These are phyloP conservation scores for Pristionchus arcanus DNA, from an alignment of 2,888 invertebrate species.

Conservation along the genomic window DNA sequence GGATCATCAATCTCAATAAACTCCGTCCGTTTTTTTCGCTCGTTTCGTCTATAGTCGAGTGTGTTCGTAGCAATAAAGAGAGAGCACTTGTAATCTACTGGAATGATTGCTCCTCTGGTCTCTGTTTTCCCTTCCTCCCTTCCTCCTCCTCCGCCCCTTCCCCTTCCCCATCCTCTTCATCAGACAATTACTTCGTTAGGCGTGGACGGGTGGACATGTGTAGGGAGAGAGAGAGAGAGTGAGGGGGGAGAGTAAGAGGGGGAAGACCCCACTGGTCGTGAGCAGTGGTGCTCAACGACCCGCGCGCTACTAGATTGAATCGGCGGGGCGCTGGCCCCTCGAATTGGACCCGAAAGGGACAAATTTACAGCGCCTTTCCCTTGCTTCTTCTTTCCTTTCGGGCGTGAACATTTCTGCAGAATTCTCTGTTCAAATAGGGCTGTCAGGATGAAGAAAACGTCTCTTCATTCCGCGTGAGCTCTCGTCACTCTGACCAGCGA, in stretches of 20 bases:
- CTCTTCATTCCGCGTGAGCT: background rate
- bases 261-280: constrained; percentile 40
- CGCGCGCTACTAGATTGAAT: constrained; percentile 40
- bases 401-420: background rate
- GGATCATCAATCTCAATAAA: constrained; percentile 48
- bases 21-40: background rate
- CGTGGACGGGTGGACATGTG: constrained; percentile 43
- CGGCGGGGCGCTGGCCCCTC: background rate
- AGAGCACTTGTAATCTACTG: background rate
- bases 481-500: background rate
- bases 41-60: background rate
- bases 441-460: no score
- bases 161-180: constrained; percentile 30
- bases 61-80: background rate
- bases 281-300: background rate
- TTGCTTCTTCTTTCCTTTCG: background rate
- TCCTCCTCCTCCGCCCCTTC: background rate
- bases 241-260: background rate
- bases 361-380: background rate
- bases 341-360: constrained; percentile 7
- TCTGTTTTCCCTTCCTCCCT: constrained; percentile 35
- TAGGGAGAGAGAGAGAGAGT: background rate
- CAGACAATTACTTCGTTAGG: constrained; percentile 55
- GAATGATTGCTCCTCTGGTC: background rate
- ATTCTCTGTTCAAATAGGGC: no score